Base-by-base conservation (phyloP, 2,113 vertebrate species). In the Malurus cyaneus region DNA sequence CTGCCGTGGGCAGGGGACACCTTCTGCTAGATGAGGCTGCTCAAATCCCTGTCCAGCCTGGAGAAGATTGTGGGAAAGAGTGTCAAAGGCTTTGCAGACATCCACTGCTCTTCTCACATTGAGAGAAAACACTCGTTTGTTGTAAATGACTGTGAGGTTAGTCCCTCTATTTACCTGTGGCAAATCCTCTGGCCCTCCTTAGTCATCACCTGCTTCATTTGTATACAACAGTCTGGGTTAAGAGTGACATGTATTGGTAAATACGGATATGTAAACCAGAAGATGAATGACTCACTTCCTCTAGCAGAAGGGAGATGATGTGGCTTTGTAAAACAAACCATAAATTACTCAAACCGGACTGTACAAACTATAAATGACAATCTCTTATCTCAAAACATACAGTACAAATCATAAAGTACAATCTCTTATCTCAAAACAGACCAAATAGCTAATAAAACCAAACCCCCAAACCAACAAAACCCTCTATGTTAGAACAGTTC, bases 51-150 rank as follows among this genome's bases (percentile, higher is more conserved):
- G 8, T 54, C 21, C 49, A 61, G 20, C 25, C 56, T 62, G 56
- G 25, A 49, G 19, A 16, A 59, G 25, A 59, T 12, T 50, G 29
- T 7, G 23, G 44, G 49, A 59, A 82, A 36, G 4, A 13, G 5
- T 0, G 0, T 5, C 12, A 17, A 32, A 34, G 0, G 3, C 14
- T 34, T 31, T 46, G 72, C 19, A 14, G 13, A 39, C 44, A 54
- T 10, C 32, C 32, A 6, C 34, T 31, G 57, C 39, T 54, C 32
- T 50, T 44, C 32, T 8, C 21, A 3, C 0, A 18, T 7, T 0
- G 1, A 62, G 21, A 91, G 42, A n/a, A 89, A 84, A 50, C 2
- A 29, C 23, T 17, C 8, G 11, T 69, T 19, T 17, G 4, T 17
- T 11, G 50, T 29, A 44, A 36, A 52, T 52, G 1, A 49, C 23